These are phyloP conservation scores for Neolamprologus modestus DNA, from an alignment of 2,113 vertebrate genomes.

Conservation along the genomic window DNA sequence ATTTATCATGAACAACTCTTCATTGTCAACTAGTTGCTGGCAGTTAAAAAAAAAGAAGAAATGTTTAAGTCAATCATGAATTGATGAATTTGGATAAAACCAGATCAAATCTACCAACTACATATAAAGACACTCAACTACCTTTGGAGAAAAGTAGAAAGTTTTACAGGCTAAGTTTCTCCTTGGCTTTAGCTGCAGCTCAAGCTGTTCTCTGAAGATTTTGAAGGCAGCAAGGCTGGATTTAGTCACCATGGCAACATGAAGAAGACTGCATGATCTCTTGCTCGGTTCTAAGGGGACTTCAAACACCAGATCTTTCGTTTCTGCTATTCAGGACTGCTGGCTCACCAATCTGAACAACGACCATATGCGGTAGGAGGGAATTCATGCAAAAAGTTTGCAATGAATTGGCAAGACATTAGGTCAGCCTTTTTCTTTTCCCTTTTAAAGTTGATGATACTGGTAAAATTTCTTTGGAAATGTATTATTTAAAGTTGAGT, in stretches of 20 bases:
- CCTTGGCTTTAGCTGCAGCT: neutral
- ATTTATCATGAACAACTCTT: neutral
- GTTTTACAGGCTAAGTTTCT: neutral
- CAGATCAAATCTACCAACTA: neutral
- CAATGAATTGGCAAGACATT: neutral
- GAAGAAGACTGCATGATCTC: neutral
- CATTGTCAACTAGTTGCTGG: neutral
- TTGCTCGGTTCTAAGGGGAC: neutral
- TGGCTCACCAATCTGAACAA: neutral
- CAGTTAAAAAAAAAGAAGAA: neutral
- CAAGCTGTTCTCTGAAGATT: neutral
- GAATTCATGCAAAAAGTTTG: neutral
- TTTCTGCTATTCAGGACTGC: neutral
- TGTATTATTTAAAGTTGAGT: neutral
- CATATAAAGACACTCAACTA: neutral
- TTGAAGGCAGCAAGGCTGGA: neutral
- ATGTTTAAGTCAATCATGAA: neutral
- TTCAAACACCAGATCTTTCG: neutral
- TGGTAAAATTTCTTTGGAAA: neutral
- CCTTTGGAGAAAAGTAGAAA: neutral
- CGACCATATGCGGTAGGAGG: neutral
- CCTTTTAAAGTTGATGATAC: neutral
- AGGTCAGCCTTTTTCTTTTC: neutral
- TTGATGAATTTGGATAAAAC: neutral
- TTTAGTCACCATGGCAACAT: conserved; percentile 29